Conservation (phyloP, 2,888 invertebrate species). For the Sthenelais limicola region DNA sequence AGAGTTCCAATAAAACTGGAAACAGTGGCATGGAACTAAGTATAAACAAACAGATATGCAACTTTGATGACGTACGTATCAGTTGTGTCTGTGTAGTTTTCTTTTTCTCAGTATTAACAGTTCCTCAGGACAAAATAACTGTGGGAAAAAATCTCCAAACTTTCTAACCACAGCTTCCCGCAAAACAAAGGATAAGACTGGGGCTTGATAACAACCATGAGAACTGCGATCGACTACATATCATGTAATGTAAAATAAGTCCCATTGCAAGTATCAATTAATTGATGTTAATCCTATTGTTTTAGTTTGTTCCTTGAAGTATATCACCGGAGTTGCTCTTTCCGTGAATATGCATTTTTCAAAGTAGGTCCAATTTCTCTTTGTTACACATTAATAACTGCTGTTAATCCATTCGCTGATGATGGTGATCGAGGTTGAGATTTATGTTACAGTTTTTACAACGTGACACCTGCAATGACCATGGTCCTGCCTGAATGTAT, state of each 20-base stretch:
- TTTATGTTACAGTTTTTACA: too few species aligned
- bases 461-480: slow-evolving; percentile 30
- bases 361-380: too few species aligned
- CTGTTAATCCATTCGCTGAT: too few species aligned
- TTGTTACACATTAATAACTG: too few species aligned
- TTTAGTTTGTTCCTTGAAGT: slow-evolving; percentile 19
- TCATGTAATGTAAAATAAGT: too few species aligned
- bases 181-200: slow-evolving; percentile 14
- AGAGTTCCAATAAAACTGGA: slow-evolving; percentile 31
- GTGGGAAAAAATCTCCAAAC: slow-evolving; percentile 27
- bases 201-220: too few species aligned
- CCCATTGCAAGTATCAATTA: slow-evolving; percentile 25
- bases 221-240: too few species aligned
- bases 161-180: too few species aligned
- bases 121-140: slow-evolving; percentile 22
- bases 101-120: too few species aligned
- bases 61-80: slow-evolving; percentile 34
- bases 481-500: background rate
- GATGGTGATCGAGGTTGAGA: too few species aligned
- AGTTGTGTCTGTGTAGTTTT: slow-evolving; percentile 5
- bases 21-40: slow-evolving; percentile 35
- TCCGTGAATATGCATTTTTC: too few species aligned
- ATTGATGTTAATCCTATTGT: slow-evolving; percentile 31
- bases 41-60: slow-evolving; percentile 37
- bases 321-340: too few species aligned